phyloP scores from a whole-genome alignment of 92 coral and sea anemone species.

The Parazoanthus atlanticus region DNA sequence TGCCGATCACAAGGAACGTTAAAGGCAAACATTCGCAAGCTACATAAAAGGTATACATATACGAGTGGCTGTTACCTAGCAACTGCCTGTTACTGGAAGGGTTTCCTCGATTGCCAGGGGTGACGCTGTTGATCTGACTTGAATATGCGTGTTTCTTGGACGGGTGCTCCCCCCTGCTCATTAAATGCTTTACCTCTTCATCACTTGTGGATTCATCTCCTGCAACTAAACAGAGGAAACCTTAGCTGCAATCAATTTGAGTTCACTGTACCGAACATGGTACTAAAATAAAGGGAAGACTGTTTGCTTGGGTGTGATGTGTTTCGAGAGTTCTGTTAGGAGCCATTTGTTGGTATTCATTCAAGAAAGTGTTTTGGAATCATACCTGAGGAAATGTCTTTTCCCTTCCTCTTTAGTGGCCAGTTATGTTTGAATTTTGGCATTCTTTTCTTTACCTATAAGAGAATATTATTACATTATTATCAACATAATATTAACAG shows the following conservation, averaged over 20 bases:
- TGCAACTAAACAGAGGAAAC: background rate
- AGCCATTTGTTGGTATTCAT: background rate
- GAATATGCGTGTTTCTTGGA: conserved; percentile 48
- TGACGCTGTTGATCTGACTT: conserved; percentile 50
- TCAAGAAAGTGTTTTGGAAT: background rate
- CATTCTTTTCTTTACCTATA: conserved; percentile 60
- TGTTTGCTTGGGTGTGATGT: too few species aligned
- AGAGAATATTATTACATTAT: too few species aligned
- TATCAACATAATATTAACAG: too few species aligned
- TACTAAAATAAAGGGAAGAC: too few species aligned
- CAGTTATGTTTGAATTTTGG: conserved; percentile 77
- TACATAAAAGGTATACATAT: background rate
- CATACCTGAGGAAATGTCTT: conserved; percentile 58
- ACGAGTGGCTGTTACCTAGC: conserved; percentile 50
- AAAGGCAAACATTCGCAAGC: background rate
- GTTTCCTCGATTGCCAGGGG: conserved; percentile 35
- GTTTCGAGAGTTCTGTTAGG: too few species aligned
- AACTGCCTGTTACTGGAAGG: conserved; percentile 71
- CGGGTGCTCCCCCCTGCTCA: conserved; percentile 45
- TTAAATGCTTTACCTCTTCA: conserved; percentile 60
- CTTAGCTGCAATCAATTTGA: background rate
- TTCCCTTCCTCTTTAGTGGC: conserved; percentile 66
- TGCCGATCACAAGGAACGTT: background rate
- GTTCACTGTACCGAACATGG: background rate
- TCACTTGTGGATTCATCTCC: conserved; percentile 74